These are phyloP conservation scores for Macrostomum lignano DNA, from an alignment of 1,140 invertebrate species.

Conservation along the genomic window DNA sequence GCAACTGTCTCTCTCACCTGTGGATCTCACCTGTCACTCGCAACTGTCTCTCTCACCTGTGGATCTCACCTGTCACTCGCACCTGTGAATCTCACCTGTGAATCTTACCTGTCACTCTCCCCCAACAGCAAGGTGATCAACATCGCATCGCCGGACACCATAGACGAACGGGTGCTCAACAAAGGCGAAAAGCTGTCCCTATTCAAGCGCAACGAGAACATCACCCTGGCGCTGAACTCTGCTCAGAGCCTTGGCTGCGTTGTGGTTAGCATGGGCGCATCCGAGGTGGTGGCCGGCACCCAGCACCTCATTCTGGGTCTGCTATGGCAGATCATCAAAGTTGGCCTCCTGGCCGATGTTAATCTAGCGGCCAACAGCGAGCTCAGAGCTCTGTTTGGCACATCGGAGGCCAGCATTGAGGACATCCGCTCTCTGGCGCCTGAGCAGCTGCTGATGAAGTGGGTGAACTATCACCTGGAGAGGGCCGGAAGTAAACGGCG, in stretches of 20 bases:
- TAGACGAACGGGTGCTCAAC: no score
- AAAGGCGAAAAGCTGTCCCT: no score
- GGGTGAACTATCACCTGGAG: conserved; percentile 91
- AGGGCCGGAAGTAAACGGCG: conserved; percentile 34
- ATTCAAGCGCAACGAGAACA: conserved; percentile 76
- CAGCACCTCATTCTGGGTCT: conserved; percentile 79
- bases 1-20: no score
- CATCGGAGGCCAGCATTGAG: conserved; percentile 66
- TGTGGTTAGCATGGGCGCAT: conserved; percentile 88
- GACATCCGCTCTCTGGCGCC: conserved; percentile 82
- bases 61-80: no score
- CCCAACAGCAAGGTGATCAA: no score
- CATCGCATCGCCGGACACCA: no score
- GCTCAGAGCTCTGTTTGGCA: conserved; percentile 52
- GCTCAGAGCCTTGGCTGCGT: conserved; percentile 88
- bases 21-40: no score
- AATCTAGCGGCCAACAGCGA: conserved; percentile 82
- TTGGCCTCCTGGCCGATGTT: conserved; percentile 89
- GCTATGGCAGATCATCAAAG: conserved; percentile 94
- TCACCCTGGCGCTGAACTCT: conserved; percentile 69
- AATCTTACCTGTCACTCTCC: no score
- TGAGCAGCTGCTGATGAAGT: conserved; percentile 72
- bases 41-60: no score
- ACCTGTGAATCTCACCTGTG: no score
- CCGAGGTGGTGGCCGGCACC: conserved; percentile 68